Base-by-base conservation (phyloP, 2,797 vertebrate genomes). In the Remorina albescens region DNA sequence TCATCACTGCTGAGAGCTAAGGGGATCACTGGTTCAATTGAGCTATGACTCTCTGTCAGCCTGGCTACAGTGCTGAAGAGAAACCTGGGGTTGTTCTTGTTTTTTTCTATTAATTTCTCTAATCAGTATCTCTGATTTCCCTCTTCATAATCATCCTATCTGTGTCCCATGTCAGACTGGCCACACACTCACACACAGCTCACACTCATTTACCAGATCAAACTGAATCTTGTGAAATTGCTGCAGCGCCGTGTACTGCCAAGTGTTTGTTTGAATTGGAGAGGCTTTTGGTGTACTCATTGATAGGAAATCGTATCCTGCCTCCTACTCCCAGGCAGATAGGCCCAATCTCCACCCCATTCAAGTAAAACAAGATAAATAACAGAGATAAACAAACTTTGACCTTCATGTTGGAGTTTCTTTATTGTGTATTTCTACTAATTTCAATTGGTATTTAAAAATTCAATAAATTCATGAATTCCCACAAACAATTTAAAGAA, bases 241-340 rank as follows among this genome's bases (percentile, higher is more conserved):
- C 74, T 5, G 30, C 37, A 47, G 71, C n/a, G 16, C 34, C 16
- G 57, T 74, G 75, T 81, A 18, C 77, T 85, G 86, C 85, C 86
- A 87, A 76, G 73, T 47, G 61, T 80, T 85, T 92, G 81, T 89
- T 93, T 88, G 81, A 81, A 51, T 86, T 91, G 88, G 90, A 85
- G 30, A 30, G 50, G 50, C 37, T 70, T 11, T 61, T 6, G 11
- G 66, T 80, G 62, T 42, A 8, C 74, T 77, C 54, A 32, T 65
- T 80, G 82, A 90, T 85, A 86, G 54, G 50, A 13, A 19, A 78
- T 80, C 66, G 74, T 74, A 69, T 80, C 70, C 25, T 67, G 67
- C 50, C 61, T 83, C n/a, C 37, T 26, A 30, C 46, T 71, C 30
- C 4, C 39, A 25, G 62, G 15, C 54, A 60, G 19, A 82, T 54